phyloP scores from a whole-genome alignment of 1,140 invertebrate genomes.

The Leguminivora glycinivorella region DNA sequence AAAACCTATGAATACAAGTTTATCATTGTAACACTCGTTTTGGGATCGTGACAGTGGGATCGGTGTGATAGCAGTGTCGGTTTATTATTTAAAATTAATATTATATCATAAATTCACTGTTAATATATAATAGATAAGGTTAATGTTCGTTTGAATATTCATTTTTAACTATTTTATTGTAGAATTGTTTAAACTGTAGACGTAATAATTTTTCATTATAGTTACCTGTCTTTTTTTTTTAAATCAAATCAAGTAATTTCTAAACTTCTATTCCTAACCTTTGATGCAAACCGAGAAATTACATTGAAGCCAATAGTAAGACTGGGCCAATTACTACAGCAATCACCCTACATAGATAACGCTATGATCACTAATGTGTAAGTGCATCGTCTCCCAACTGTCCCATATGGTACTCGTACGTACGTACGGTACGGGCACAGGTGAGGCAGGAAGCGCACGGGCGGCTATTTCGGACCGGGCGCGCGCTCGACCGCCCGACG shows the following conservation, averaged over 20 bases:
- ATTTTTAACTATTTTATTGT: too few relatives aligned
- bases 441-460: constrained; percentile 43
- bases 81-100: background rate
- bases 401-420: constrained; percentile 2
- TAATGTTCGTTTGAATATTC: too few relatives aligned
- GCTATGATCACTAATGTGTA: background rate
- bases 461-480: constrained; percentile 58
- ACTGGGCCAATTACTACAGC: too few relatives aligned
- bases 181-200: too few relatives aligned
- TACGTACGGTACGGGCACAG: constrained; percentile 35
- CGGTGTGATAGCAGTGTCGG: background rate
- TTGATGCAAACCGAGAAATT: too few relatives aligned
- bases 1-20: constrained; percentile 55
- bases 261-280: too few relatives aligned
- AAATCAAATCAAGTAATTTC: too few relatives aligned
- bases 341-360: too few relatives aligned
- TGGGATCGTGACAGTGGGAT: constrained; percentile 9
- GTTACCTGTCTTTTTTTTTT: too few relatives aligned
- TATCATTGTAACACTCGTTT: constrained; percentile 46
- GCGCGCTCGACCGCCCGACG: constrained; percentile 43
- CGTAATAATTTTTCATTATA: too few relatives aligned
- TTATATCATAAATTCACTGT: background rate
- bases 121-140: too few relatives aligned
- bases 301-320: too few relatives aligned
- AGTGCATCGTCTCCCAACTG: background rate